phyloP scores from a whole-genome alignment of 2,797 vertebrate genomes.

The Parauchenoglanis punctatus region DNA sequence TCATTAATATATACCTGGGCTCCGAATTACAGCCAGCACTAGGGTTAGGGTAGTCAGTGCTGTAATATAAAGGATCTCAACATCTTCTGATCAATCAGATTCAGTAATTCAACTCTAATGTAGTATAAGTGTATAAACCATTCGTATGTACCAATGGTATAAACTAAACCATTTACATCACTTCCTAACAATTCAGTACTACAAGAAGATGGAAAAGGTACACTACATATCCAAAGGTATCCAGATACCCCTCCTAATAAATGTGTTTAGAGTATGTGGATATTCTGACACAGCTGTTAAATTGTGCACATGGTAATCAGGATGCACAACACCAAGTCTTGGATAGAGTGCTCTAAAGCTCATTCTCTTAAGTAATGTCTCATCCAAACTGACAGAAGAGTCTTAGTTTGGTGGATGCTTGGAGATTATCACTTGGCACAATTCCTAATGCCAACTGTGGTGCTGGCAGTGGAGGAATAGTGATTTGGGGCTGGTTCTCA shows the following conservation, averaged over 20 bases:
- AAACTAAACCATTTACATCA: neutral
- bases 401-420: constrained; percentile 20
- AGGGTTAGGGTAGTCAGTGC: neutral
- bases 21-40: neutral
- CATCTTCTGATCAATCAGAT: neutral
- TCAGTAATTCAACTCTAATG: neutral
- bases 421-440: constrained; percentile 17
- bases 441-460: constrained; percentile 17
- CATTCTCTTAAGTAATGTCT: constrained; percentile 12
- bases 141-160: neutral
- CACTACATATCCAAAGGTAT: neutral
- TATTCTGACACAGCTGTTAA: constrained; percentile 12
- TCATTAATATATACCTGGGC: neutral
- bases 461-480: neutral
- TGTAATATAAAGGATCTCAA: neutral
- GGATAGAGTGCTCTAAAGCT: constrained; percentile 6
- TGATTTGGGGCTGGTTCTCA: constrained; percentile 6
- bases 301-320: neutral
- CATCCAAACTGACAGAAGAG: constrained; percentile 20
- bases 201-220: neutral
- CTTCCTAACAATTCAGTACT: neutral
- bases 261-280: neutral
- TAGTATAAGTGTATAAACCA: neutral
- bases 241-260: neutral
- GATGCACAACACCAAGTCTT: neutral